Percentiles rank a stretch among this genome's conserved stretches.
Evolutionary conservation across 2,888 invertebrate genomes (phyloP).

Genomic region (Crepidodera aurea): DNA sequence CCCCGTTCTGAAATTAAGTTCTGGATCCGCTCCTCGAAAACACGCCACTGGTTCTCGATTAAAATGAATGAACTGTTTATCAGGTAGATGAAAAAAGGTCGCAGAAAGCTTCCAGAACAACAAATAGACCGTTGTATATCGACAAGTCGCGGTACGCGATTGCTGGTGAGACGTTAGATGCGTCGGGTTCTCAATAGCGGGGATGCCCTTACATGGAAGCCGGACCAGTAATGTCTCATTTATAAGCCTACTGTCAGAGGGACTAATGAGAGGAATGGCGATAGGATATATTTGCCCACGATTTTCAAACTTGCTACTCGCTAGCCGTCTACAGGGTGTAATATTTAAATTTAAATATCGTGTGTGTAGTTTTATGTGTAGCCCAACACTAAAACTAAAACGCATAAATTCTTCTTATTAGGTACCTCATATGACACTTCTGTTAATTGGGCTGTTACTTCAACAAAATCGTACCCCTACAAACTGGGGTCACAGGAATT

Average conservation of each 20-base stretch:
- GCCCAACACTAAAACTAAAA: too few species aligned
- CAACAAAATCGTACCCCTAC: too few species aligned
- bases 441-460: too few species aligned
- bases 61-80: slow-evolving; percentile 19
- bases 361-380: too few species aligned
- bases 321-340: background rate
- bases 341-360: too few species aligned
- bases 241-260: slow-evolving; percentile 38
- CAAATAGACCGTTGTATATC: slow-evolving; percentile 4
- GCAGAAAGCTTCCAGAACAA: slow-evolving; percentile 6
- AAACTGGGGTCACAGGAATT: too few species aligned
- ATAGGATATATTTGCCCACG: slow-evolving; percentile 12
- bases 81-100: slow-evolving; percentile 3
- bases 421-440: too few species aligned
- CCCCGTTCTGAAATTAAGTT: too few species aligned
- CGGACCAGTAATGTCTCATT: slow-evolving; percentile 47
- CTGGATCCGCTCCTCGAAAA: too few species aligned
- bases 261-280: slow-evolving; percentile 16
- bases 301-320: background rate
- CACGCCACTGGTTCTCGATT: background rate
- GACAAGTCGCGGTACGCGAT: background rate
- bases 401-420: too few species aligned
- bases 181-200: background rate
- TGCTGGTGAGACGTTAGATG: slow-evolving; percentile 12
- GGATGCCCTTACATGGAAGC: slow-evolving; percentile 40